These are phyloP conservation scores for Cariama cristata DNA, from an alignment of 2,113 vertebrate genomes.

Conservation along the genomic window DNA sequence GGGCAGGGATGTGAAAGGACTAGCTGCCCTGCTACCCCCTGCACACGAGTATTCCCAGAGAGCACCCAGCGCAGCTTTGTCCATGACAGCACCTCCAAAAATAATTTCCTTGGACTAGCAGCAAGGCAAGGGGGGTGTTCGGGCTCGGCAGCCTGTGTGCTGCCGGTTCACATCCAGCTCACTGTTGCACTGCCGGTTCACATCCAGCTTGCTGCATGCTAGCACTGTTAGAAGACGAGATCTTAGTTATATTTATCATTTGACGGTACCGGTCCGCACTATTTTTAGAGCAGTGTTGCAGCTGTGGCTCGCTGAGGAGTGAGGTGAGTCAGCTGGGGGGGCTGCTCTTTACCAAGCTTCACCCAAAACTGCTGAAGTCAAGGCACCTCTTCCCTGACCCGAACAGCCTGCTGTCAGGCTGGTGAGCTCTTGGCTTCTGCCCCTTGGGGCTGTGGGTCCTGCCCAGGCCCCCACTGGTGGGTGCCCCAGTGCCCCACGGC, in stretches of 20 bases:
- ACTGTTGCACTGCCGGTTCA: neutral
- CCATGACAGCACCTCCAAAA: neutral
- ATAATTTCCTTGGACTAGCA: neutral
- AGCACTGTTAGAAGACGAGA: neutral
- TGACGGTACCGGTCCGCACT: neutral
- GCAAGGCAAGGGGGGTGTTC: accelerated
- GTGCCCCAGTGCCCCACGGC: accelerated
- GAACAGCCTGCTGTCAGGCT: accelerated
- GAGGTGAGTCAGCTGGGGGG: neutral
- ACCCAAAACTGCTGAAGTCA: neutral
- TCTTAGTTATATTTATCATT: slow-evolving; percentile 42
- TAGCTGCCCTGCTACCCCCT: accelerated
- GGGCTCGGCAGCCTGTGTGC: accelerated
- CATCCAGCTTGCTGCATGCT: neutral
- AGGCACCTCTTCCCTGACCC: too few species aligned
- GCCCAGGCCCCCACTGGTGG: accelerated
- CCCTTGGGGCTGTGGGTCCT: accelerated
- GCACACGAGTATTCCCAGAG: neutral
- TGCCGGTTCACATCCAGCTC: neutral
- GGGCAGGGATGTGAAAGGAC: neutral
- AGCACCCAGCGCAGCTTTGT: neutral
- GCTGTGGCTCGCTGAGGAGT: neutral
- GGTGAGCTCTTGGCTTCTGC: neutral
- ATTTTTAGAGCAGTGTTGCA: slow-evolving; percentile 25
- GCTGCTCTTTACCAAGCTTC: neutral